These are phyloP conservation scores for Bombus consobrinus DNA, from an alignment of 1,140 invertebrate species.

Conservation along the genomic window DNA sequence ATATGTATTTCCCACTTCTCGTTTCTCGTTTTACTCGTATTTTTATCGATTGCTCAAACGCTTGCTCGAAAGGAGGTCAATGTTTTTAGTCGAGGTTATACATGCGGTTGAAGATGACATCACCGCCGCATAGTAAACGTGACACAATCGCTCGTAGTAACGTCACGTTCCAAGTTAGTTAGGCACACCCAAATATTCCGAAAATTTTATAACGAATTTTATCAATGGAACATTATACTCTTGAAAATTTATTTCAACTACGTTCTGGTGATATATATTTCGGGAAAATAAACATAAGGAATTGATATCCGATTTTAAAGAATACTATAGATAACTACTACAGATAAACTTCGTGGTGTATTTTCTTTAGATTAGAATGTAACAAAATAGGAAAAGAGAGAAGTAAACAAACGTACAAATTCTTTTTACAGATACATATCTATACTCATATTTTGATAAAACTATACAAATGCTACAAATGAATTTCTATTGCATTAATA, in stretches of 20 bases:
- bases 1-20: constrained; percentile 19
- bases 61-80: constrained; percentile 66
- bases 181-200: constrained; percentile 39
- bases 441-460: neutral
- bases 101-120: constrained; percentile 68
- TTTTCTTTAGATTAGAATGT: neutral
- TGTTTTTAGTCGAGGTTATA: constrained; percentile 76
- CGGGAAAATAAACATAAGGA: no score
- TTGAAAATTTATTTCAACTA: neutral
- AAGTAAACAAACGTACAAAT: no score
- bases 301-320: neutral
- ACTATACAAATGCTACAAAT: neutral
- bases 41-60: constrained; percentile 54
- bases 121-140: constrained; percentile 75
- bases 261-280: neutral
- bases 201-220: neutral
- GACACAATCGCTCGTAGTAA: constrained; percentile 73
- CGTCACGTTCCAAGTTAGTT: constrained; percentile 59
- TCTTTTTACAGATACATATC: neutral
- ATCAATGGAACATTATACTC: neutral
- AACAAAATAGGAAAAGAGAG: neutral
- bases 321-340: neutral
- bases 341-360: neutral
- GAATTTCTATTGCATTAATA: neutral
- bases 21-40: constrained; percentile 31